These are phyloP conservation scores for Eidolon helvum DNA, from an alignment of 2,113 vertebrate species.

Conservation along the genomic window DNA sequence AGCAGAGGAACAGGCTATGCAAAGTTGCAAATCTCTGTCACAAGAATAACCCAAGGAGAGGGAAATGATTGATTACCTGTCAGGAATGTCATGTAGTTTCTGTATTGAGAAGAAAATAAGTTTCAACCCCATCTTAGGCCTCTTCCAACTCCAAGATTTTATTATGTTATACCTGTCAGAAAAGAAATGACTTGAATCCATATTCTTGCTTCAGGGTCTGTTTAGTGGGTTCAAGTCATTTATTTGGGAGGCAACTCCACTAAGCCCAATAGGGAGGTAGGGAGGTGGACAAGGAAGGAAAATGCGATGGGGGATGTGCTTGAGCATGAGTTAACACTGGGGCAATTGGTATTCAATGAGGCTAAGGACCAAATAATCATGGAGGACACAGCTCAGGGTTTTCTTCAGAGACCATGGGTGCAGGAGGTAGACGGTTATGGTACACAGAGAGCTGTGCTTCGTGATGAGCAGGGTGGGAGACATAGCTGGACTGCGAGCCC, in stretches of 20 bases:
- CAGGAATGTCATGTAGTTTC: neutral
- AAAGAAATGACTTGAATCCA: neutral
- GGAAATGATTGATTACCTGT: accelerated
- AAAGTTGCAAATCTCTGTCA: too few species aligned
- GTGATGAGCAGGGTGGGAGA: too few species aligned
- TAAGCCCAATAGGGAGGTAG: neutral
- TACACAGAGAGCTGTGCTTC: neutral
- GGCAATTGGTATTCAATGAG: neutral
- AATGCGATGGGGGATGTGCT: neutral
- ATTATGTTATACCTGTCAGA: too few species aligned
- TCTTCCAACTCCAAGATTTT: neutral
- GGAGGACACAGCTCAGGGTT: neutral
- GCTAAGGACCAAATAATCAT: neutral
- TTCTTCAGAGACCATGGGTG: neutral
- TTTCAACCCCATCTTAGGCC: neutral
- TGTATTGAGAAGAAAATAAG: accelerated
- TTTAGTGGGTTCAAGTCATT: neutral
- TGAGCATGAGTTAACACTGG: neutral
- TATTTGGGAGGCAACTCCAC: neutral
- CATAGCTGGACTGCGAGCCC: neutral
- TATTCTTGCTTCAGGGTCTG: neutral
- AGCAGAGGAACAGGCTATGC: neutral
- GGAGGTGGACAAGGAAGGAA: neutral
- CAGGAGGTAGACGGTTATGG: neutral
- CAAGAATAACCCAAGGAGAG: neutral